Evolutionary conservation across 2,797 vertebrate genomes (phyloP).

Genomic region (Todus mexicanus): DNA sequence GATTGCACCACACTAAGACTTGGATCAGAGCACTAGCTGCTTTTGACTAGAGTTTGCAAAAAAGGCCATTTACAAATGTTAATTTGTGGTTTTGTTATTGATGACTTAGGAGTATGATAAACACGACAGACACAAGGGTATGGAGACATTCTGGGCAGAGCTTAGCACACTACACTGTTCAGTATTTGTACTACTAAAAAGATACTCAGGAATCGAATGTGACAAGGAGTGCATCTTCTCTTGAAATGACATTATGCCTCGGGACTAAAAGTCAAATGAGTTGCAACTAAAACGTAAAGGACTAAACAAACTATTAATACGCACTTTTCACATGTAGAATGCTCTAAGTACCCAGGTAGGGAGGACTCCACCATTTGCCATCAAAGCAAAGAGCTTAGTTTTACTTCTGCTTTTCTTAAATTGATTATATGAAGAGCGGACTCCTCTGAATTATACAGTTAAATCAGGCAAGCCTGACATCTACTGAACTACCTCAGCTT

Average conservation of each 20-base stretch:
- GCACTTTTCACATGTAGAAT: not conserved
- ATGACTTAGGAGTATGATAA: not conserved
- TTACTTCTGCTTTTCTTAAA: not conserved
- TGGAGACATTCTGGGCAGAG: not conserved
- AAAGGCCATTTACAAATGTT: not conserved
- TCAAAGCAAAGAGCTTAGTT: not conserved
- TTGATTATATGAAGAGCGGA: not conserved
- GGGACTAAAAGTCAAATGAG: not conserved
- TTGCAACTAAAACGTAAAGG: not conserved
- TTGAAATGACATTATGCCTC: not conserved
- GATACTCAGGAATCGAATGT: not conserved
- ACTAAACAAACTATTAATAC: not conserved
- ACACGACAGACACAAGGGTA: not conserved
- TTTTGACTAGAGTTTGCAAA: not conserved
- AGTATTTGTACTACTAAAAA: not conserved
- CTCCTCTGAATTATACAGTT: not conserved
- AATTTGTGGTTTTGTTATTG: not conserved
- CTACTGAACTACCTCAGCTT: not conserved
- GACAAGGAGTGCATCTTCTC: not conserved
- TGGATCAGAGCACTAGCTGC: not conserved
- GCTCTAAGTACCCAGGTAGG: not conserved
- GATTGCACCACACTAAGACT: fast-evolving
- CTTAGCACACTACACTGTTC: not conserved
- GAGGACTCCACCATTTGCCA: not conserved
- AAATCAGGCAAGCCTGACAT: not conserved